Evolutionary conservation across 2,797 vertebrate species (phyloP), one percentile per base, ranked within the genome.

Genomic region (Artibeus lituratus): DNA sequence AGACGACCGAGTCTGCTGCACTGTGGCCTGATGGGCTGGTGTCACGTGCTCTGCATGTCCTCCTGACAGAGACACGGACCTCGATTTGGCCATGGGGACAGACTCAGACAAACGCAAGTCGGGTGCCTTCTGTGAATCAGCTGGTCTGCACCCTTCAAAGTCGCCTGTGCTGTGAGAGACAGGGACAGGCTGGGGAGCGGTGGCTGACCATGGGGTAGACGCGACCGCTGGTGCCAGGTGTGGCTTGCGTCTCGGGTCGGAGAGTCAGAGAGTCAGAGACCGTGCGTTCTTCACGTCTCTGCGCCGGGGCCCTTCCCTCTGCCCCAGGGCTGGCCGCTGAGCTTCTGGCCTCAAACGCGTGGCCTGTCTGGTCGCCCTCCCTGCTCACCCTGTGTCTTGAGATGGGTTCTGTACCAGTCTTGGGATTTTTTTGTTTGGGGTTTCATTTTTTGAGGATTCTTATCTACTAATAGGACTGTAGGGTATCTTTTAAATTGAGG

Each of bases 1-100:
- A 67, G 91, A 77, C 53, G 47, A 70, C 39, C 49, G 53, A 93
- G 88, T 55, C 74, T 53, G 81, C 6, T 14, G 42, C 51, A 26
- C 15, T 81, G 59, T 21, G 67, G 81, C 51, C 59, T n/a, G n/a
- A 76, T 10, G 37, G 55, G 47, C 42, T 26, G 80, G 32, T 35
- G 49, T 21, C 14, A 11, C 7, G 26, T 14, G 12, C 3, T 14
- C 65, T 87, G 57, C 55, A 15, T 4, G 15, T 47, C 57, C 53
- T 82, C 65, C 51, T 84, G 57, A 78, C 53, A 77, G 72, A 80
- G 90, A 44, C 21, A 15, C 19, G 3, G n/a, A 73, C 70, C 59
- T 37, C 42, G 42, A 57, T n/a, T 8, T 35, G 65, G 32, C 67
- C 49, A 1, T 32, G 21, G 81, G 49, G 22, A 37, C 44, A 32